Base-by-base conservation (phyloP, 1,140 invertebrate genomes). In the Melipona quadrifasciata region DNA sequence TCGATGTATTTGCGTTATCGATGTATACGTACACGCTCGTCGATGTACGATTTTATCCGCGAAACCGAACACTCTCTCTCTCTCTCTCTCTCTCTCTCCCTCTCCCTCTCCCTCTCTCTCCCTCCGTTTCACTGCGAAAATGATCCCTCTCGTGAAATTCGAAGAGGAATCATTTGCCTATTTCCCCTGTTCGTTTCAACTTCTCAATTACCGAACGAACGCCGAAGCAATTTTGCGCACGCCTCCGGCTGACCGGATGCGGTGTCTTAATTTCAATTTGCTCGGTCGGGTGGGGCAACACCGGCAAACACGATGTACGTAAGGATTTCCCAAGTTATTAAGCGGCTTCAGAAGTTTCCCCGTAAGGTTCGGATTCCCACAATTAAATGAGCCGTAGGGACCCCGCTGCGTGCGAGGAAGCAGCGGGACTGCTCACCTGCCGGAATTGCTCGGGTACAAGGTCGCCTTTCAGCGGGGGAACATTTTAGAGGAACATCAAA, bases 401-500 rank as follows among this genome's bases (percentile, higher is more conserved):
- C 85, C 87, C 90, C 85, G 58, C n/a, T 61, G 89, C 91, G 91
- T 90, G 92, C 86, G 89, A 91, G 89, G 84, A 79, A 89, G 74
- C 77, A 61, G 85, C 82, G 64, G 87, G 72, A 80, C 91, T 91
- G 80, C 82, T 92, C 93, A 94, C 94, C 93, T 94, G 93, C 90
- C 90, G 92, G 86, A 92, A 93, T 93, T 91, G 91, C 90, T 92
- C 89, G 91, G 90, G 91, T 47, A 92, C 93, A 90, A 91, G 89
- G 90, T 89, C 87, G 91, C 91, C 93, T 94, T 94, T 94, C 91
- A 94, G 89, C 91, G 90, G 34, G 31, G 39, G 80, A 92, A 91
- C 91, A 91, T 93, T 93, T 92, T 92, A 90, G 90, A 86, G 87
- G 39, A 93, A 94, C 92, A 94, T 94, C 93, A 94, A 94, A 94